These are phyloP conservation scores for Bombylius major DNA, from an alignment of 2,888 invertebrate species.

Conservation along the genomic window DNA sequence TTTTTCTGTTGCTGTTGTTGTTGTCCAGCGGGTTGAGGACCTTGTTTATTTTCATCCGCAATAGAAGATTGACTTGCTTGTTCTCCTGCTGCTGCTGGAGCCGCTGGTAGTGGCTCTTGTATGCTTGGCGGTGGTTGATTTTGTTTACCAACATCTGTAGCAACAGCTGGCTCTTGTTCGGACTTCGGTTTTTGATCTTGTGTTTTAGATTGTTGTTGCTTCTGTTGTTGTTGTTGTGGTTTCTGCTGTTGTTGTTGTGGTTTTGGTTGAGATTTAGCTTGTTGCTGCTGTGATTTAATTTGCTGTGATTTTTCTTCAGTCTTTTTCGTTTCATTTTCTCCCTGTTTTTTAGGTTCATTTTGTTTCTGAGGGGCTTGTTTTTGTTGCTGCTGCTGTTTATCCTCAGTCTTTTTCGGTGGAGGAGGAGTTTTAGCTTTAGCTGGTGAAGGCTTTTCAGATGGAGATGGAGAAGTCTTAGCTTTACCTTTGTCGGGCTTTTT, in stretches of 20 bases:
- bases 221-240: neutral
- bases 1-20: neutral
- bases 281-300: neutral
- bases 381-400: neutral
- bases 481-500: slow-evolving; percentile 4
- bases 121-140: too few relatives aligned
- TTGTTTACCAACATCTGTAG: too few relatives aligned
- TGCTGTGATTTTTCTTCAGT: neutral
- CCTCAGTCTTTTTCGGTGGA: slow-evolving; percentile 1
- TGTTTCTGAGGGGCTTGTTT: neutral
- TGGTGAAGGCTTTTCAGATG: slow-evolving; percentile 53
- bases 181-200: neutral
- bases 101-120: neutral
- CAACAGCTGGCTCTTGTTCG: too few relatives aligned
- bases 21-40: neutral
- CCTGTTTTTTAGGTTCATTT: neutral
- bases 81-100: neutral
- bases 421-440: slow-evolving; percentile 38
- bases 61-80: too few relatives aligned
- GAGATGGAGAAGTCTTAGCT: too few relatives aligned
- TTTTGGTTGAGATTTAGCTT: neutral
- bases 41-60: too few relatives aligned
- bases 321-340: slow-evolving; percentile 1
- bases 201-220: neutral
- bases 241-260: neutral